Evolutionary conservation across 1,140 invertebrate species (phyloP).

Genomic region (Aricia agestis): DNA sequence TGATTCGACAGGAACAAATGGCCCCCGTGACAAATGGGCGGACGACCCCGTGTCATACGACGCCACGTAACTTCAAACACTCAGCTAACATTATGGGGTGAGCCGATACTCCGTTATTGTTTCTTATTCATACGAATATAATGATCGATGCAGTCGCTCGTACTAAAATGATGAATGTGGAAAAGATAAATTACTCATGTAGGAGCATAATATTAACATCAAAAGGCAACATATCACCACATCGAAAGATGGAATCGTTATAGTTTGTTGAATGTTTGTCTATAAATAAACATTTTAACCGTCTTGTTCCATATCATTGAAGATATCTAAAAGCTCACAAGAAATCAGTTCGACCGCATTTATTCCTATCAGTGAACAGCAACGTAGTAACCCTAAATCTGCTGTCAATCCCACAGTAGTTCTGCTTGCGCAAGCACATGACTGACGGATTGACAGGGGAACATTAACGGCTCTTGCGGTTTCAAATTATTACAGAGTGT

Average conservation of each 20-base stretch:
- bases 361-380: not conserved
- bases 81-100: constrained; percentile 57
- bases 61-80: constrained; percentile 57
- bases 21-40: constrained; percentile 69
- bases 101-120: constrained; percentile 48
- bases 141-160: constrained; percentile 18
- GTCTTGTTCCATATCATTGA: not conserved
- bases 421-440: constrained; percentile 2
- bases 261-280: not conserved
- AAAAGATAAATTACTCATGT: not conserved
- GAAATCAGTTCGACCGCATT: not conserved
- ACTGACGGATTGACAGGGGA: not conserved
- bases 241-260: not conserved
- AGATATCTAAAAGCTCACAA: not conserved
- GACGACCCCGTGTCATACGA: constrained; percentile 58
- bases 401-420: not conserved
- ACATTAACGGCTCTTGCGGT: not conserved
- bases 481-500: not conserved
- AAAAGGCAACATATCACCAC: not conserved
- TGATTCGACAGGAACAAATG: constrained; percentile 76
- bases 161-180: not conserved
- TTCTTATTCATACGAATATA: constrained; percentile 34
- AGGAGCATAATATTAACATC: not conserved
- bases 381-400: not conserved
- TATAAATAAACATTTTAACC: not conserved